Conservation (phyloP, 2,113 vertebrate species). For the Alces alces region DNA sequence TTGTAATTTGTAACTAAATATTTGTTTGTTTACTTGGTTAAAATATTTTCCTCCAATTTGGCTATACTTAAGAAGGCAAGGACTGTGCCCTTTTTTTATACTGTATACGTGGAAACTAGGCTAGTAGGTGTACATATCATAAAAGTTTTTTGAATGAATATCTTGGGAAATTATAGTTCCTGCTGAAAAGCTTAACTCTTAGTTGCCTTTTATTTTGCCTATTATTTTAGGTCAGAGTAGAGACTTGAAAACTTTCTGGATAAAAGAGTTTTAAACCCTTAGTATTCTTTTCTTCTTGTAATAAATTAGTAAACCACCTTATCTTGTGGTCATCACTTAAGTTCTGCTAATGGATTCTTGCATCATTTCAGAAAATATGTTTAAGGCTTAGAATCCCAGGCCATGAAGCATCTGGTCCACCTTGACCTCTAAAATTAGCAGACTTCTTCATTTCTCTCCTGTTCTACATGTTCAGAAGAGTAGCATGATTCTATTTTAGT, state of each 20-base stretch:
- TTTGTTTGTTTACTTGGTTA: not conserved
- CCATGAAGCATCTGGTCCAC: not conserved
- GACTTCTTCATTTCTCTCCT: not conserved
- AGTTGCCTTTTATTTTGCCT: not conserved
- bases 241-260: not conserved
- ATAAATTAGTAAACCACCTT: not conserved
- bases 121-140: not conserved
- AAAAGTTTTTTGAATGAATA: not conserved
- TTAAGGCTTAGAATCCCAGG: not conserved
- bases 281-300: not conserved
- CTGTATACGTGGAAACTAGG: not conserved
- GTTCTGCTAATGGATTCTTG: not conserved
- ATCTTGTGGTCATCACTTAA: not conserved
- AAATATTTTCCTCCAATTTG: not conserved
- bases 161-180: not conserved
- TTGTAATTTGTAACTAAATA: not conserved
- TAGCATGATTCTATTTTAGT: constrained; percentile 33
- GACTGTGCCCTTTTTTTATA: not conserved
- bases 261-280: constrained; percentile 6
- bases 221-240: not conserved
- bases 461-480: constrained; percentile 37
- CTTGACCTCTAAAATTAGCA: constrained; percentile 48
- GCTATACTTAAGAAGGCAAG: not conserved
- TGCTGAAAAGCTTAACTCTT: not conserved
- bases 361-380: constrained; percentile 17